Conservation (phyloP, 2,797 vertebrate species). For the Meda fulgida region DNA sequence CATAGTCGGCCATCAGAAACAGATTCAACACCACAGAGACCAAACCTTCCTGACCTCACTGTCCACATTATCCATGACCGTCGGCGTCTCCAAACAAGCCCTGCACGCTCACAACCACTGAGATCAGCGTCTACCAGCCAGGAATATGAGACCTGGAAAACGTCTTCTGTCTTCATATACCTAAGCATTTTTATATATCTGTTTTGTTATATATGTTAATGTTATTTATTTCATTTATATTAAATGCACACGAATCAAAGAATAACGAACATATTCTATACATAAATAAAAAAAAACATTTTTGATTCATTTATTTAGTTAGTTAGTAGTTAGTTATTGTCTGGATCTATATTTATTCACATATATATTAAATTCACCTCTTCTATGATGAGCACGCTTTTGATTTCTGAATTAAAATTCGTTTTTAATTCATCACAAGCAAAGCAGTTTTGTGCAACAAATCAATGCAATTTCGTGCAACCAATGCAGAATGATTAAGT, state of each 20-base stretch:
- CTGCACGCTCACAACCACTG: constrained; percentile 21
- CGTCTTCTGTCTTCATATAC: background rate
- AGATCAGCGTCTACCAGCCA: background rate
- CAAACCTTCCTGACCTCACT: constrained; percentile 34
- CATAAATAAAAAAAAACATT: background rate
- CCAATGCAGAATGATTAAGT: background rate
- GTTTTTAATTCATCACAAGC: background rate
- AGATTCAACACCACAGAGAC: constrained; percentile 36
- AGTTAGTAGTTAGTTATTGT: background rate
- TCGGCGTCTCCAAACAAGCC: constrained; percentile 8
- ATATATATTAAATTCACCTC: background rate
- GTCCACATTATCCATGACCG: constrained; percentile 46
- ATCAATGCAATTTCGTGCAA: background rate
- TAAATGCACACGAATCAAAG: background rate
- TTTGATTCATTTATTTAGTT: no score
- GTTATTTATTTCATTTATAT: background rate
- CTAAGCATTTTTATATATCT: background rate
- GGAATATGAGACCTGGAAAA: constrained; percentile 29
- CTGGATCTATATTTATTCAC: background rate
- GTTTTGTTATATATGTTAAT: background rate
- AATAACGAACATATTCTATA: background rate
- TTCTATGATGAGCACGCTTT: background rate
- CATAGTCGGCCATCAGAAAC: constrained; percentile 26
- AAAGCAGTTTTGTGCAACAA: background rate
- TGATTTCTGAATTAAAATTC: background rate